These are phyloP conservation scores for Ctenopoma multispine DNA, from an alignment of 2,797 vertebrate species.

Conservation along the genomic window DNA sequence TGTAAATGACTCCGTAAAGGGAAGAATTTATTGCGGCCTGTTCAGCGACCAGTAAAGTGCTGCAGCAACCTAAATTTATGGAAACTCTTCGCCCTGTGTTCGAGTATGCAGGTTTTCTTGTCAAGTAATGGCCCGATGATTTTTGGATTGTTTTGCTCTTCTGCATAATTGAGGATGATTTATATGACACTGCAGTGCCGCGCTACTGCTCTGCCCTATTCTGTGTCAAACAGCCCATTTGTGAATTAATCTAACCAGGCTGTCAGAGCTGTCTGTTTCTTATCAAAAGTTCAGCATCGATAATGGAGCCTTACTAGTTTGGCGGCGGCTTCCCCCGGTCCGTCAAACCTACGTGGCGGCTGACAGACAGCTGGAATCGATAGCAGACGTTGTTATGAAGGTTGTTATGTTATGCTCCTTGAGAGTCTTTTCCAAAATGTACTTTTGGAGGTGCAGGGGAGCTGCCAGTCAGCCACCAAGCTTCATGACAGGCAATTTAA, in stretches of 20 bases:
- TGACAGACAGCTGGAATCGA: conserved; percentile 66
- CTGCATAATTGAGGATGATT: conserved; percentile 60
- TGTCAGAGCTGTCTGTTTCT: conserved; percentile 59
- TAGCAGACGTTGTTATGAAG: conserved; percentile 70
- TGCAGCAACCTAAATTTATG: conserved; percentile 49
- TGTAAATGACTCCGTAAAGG: conserved; percentile 74
- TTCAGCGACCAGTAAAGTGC: conserved; percentile 45
- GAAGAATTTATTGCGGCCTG: conserved; percentile 49
- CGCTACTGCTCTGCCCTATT: conserved; percentile 21
- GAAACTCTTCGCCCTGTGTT: conserved; percentile 38
- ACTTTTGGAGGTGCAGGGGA: conserved; percentile 71
- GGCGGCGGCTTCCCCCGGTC: conserved; percentile 40
- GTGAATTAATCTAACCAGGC: conserved; percentile 56
- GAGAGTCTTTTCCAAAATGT: conserved; percentile 63
- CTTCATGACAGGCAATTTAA: conserved; percentile 80
- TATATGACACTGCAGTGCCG: conserved; percentile 38
- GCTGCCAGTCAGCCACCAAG: conserved; percentile 73
- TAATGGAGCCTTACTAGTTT: conserved; percentile 59
- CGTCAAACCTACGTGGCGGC: conserved; percentile 51
- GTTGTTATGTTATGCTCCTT: conserved; percentile 66
- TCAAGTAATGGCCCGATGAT: conserved; percentile 37
- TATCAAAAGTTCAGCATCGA: conserved; percentile 63
- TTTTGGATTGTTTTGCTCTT: conserved; percentile 48
- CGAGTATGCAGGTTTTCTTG: conserved; percentile 58
- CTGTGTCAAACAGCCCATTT: conserved; percentile 53